Conservation (phyloP, 1,140 invertebrate genomes). For the Melipona quadrifasciata region DNA sequence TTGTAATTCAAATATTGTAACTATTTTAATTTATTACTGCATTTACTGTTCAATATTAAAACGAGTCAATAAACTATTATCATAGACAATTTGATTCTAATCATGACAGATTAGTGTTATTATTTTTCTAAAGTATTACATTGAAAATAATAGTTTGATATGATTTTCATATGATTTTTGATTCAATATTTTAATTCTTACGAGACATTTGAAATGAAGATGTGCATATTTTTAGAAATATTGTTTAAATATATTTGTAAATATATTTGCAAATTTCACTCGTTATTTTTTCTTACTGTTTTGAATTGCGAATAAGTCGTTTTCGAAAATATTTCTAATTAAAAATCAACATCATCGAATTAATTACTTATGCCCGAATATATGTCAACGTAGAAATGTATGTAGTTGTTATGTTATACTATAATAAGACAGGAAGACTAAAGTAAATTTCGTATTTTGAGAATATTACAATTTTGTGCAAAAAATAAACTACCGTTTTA, state of each 20-base stretch:
- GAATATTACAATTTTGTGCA: not conserved
- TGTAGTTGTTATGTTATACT: not conserved
- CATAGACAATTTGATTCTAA: conserved; percentile 1
- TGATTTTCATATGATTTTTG: not conserved
- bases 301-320: not conserved
- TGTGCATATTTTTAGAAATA: not conserved
- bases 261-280: not conserved
- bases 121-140: not conserved
- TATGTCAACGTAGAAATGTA: not conserved
- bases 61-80: conserved; percentile 18
- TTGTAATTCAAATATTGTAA: conserved; percentile 3
- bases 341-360: not conserved
- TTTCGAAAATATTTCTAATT: not conserved
- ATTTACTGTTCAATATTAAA: conserved; percentile 11
- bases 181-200: not conserved
- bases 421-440: not conserved
- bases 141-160: conserved; percentile 3
- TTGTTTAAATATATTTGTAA: not conserved
- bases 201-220: not conserved
- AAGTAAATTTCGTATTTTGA: conserved; percentile 5
- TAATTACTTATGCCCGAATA: not conserved
- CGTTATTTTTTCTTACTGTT: not conserved
- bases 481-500: conserved; percentile 8
- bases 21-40: conserved; percentile 6
- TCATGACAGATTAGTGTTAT: not conserved